A percentile compares a stretch with the other conserved stretches of the same genome.
Evolutionary conservation across 1,140 invertebrate species (phyloP).

Genomic region (Drosophila grimshawi): DNA sequence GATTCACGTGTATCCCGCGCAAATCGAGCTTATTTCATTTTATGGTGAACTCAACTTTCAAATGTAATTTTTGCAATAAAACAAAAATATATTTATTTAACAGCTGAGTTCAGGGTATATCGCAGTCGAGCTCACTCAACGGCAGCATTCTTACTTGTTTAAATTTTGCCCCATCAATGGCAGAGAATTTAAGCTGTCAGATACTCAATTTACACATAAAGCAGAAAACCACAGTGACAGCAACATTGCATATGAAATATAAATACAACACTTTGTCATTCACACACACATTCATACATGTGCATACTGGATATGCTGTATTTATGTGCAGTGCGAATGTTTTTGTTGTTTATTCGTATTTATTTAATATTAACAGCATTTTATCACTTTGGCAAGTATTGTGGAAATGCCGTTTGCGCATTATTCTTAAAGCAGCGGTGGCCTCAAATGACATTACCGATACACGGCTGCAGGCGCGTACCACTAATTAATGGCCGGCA

Average conservation of each 20-base stretch:
- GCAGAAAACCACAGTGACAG: constrained; percentile 22
- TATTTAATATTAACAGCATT: constrained; percentile 48
- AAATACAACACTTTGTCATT: constrained; percentile 45
- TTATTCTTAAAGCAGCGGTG: constrained; percentile 56
- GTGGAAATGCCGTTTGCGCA: background rate
- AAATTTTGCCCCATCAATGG: background rate
- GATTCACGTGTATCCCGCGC: no score
- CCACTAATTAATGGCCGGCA: constrained; percentile 74
- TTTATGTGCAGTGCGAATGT: background rate
- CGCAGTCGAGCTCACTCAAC: no score
- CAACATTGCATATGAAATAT: constrained; percentile 40
- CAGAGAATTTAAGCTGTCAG: background rate
- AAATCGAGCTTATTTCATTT: no score
- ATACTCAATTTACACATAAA: constrained; percentile 27
- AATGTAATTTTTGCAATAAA: no score
- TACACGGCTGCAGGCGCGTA: constrained; percentile 35
- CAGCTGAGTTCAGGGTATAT: no score
- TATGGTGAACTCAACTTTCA: no score
- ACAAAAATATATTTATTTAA: no score
- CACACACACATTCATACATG: background rate
- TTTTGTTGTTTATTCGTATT: constrained; percentile 5
- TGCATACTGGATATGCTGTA: background rate
- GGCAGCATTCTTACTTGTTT: background rate
- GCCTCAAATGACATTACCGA: constrained; percentile 53
- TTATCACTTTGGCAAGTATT: constrained; percentile 23